Conservation (phyloP, 2,113 vertebrate species). For the Eurypyga helias region DNA sequence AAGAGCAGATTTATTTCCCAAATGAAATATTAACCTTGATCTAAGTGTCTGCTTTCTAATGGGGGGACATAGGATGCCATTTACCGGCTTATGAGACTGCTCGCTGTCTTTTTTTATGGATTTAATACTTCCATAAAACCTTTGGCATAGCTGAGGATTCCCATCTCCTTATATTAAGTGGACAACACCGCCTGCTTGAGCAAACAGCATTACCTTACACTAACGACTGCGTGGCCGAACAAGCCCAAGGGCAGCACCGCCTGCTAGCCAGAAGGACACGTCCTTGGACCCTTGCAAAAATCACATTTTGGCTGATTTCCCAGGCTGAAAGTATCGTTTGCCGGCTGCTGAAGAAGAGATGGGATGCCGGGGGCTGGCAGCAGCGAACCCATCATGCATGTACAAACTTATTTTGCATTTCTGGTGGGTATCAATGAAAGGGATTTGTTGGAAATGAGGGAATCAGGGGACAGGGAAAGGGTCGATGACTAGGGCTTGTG, state of each 20-base stretch:
- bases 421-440: background rate
- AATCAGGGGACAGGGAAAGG: fast-evolving
- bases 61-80: background rate
- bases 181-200: background rate
- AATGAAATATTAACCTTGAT: background rate
- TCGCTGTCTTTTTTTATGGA: background rate
- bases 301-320: background rate
- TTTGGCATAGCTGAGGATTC: background rate
- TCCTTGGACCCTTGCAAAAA: background rate
- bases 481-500: background rate
- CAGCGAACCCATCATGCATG: background rate
- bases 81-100: background rate
- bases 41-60: background rate
- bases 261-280: background rate
- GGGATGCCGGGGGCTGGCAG: background rate
- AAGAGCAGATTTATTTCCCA: background rate
- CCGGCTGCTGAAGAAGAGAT: background rate
- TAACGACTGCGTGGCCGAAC: fast-evolving
- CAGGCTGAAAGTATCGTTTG: background rate
- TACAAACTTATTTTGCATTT: background rate
- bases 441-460: background rate
- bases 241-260: background rate
- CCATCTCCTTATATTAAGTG: background rate
- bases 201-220: background rate
- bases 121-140: background rate